Conservation (phyloP, 2,113 vertebrate genomes). For the Lonchura striata region DNA sequence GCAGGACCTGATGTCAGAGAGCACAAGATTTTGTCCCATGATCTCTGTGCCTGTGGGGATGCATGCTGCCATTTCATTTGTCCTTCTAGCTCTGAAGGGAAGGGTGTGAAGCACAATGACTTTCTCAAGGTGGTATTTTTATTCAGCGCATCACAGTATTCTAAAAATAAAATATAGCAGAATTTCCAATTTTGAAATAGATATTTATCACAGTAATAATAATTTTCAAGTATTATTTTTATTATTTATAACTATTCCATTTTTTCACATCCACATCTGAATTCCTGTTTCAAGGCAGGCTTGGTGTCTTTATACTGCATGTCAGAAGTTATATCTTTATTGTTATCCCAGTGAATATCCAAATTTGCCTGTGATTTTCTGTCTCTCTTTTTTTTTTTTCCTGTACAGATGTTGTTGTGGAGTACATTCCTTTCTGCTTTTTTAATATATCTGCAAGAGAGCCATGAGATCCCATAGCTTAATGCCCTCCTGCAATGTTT, state of each 20-base stretch:
- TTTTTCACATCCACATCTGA: not conserved
- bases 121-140: not conserved
- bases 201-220: not conserved
- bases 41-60: not conserved
- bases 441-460: not conserved
- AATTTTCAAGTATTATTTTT: not conserved
- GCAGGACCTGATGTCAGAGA: not conserved
- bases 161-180: not conserved
- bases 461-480: not conserved
- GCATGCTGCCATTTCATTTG: not conserved
- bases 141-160: not conserved
- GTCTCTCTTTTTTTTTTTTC: not conserved
- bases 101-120: not conserved
- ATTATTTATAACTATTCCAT: not conserved
- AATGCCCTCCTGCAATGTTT: not conserved
- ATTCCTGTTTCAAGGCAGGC: not conserved
- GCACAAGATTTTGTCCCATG: not conserved
- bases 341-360: not conserved
- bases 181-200: not conserved
- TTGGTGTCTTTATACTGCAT: not conserved
- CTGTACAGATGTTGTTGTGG: not conserved
- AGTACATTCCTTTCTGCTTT: not conserved
- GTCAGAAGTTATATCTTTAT: not conserved
- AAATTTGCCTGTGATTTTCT: not conserved
- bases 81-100: not conserved